A percentile compares a stretch with the other conserved stretches of the same genome.
phyloP scores from a whole-genome alignment of 2,888 invertebrate species.

The Patella pellucida region DNA sequence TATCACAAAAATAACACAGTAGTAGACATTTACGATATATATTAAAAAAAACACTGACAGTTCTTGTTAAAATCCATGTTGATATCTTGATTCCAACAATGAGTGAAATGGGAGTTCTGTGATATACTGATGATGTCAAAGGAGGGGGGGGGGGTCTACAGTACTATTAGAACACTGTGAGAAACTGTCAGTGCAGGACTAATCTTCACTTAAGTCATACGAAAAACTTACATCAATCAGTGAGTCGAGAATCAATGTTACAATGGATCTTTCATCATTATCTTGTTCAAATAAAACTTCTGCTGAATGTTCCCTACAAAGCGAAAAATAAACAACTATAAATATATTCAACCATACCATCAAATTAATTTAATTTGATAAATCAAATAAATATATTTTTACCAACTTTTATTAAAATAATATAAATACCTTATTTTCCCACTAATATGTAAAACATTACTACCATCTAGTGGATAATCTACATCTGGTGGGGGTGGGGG shows the following conservation, averaged over 20 bases:
- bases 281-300: slow-evolving; percentile 90
- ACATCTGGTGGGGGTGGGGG: slow-evolving; percentile 73
- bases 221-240: slow-evolving; percentile 74
- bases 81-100: background rate
- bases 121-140: too few species aligned
- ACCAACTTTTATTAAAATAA: too few species aligned
- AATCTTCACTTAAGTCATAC: background rate
- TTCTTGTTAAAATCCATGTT: background rate
- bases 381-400: too few species aligned
- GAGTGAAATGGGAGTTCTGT: too few species aligned
- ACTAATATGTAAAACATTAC: slow-evolving; percentile 77
- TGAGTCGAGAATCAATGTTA: slow-evolving; percentile 87
- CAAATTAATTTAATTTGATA: background rate
- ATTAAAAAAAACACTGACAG: background rate
- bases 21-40: background rate
- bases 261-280: slow-evolving; percentile 84
- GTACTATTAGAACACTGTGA: too few species aligned
- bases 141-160: too few species aligned
- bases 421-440: slow-evolving; percentile 75
- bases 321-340: background rate
- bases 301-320: slow-evolving; percentile 81
- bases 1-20: background rate
- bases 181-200: too few species aligned
- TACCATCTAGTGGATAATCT: slow-evolving; percentile 79
- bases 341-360: too few species aligned